Base-by-base conservation (phyloP, 2,888 invertebrate genomes). In the Neoascia interrupta region DNA sequence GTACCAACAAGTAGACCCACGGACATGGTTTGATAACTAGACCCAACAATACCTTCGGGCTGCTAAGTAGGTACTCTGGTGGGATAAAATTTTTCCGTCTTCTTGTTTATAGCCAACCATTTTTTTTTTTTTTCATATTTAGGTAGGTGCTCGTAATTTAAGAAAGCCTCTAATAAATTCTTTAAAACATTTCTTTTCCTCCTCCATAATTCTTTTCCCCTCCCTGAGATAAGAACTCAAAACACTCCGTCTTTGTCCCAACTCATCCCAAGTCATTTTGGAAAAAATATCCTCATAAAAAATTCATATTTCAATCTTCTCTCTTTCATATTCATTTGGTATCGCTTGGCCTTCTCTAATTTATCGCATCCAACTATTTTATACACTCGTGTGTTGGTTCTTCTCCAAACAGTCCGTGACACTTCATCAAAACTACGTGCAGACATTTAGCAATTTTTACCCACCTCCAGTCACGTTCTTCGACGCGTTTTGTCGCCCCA, bases 401-500 rank as follows among this genome's bases (percentile, higher is more conserved):
- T 54, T 37, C 41, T 54, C 26, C 31, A 39, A 18, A 45, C 37
- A 45, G 39, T 26, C 51, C 18, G 45, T 63, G 56, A 64, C 76
- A 70, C 70, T 72, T 28, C 53, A 53, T 72, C 53, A 64, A 66
- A 56, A 31, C 41, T 64, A 76, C 76, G 76, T 76, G 76, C 76
- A 41, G 60, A 36, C 64, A 66, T 72, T 76, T 47, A 70, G 60
- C 58, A 64, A 64, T 54, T 41, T 43, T 47, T 60, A 60, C 47
- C 54, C 37, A 53, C 64, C 64, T 76, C 37, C 41, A 31, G 76
- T 66, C 76, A 76, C 76, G 76, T 76, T 66, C 41, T 49, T 54
- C 31, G 5, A 39, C 34, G 19, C 39, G 31, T 49, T 34, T 31
- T 21, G 31, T 49, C n/a, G 54, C 3, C 8, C 21, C 13, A 2